Conservation (phyloP, 2,797 vertebrate genomes). For the Triplophysa bombifrons region DNA sequence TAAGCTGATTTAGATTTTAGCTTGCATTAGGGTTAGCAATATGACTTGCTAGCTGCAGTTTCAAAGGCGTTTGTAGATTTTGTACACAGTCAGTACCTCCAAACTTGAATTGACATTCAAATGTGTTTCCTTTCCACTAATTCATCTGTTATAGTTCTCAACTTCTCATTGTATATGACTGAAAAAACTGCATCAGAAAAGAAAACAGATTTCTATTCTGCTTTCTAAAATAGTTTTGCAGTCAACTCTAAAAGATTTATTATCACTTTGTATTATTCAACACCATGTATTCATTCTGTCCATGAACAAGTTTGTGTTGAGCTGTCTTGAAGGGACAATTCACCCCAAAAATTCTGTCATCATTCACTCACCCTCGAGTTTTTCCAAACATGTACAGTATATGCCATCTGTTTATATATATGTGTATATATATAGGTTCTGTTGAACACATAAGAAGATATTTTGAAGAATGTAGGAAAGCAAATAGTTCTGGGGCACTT, state of each 20-base stretch:
- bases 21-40: conserved; percentile 20
- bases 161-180: background rate
- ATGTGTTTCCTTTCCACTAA: background rate
- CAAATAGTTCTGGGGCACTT: too few species aligned
- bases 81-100: background rate
- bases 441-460: background rate
- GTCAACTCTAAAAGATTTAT: background rate
- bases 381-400: background rate
- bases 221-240: background rate
- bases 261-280: background rate
- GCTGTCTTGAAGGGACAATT: background rate
- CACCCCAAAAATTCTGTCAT: background rate
- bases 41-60: conserved; percentile 16
- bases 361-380: background rate
- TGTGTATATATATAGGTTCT: background rate
- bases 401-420: too few species aligned
- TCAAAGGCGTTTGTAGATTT: conserved; percentile 7
- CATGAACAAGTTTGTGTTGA: background rate
- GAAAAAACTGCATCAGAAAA: background rate
- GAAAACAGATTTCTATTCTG: background rate
- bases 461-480: background rate
- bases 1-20: conserved; percentile 36
- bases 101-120: conserved; percentile 7
- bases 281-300: background rate
- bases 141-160: background rate